phyloP scores from a whole-genome alignment of 2,888 invertebrate species.

The Drosophila vallismaia region DNA sequence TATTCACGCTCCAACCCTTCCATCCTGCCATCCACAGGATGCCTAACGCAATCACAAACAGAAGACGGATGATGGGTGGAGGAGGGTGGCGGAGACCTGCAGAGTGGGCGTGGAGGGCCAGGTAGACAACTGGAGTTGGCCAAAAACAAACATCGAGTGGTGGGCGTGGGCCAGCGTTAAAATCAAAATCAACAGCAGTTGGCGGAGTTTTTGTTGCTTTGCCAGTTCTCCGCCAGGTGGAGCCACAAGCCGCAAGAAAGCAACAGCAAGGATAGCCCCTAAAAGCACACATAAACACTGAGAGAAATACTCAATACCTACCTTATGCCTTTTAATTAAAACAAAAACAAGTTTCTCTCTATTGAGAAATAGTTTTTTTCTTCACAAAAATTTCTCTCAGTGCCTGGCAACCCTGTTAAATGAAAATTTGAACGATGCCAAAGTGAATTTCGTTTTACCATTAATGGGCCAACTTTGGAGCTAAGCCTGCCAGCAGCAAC shows the following conservation, averaged over 20 bases:
- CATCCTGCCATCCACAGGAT: neutral
- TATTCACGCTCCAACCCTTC: neutral
- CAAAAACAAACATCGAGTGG: slow-evolving; percentile 60
- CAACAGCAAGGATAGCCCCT: slow-evolving; percentile 27
- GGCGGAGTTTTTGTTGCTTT: slow-evolving; percentile 12
- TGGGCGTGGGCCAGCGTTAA: slow-evolving; percentile 42
- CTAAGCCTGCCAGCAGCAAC: slow-evolving; percentile 50
- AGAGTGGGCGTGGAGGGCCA: neutral
- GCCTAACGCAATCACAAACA: slow-evolving; percentile 62
- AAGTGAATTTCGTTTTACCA: slow-evolving; percentile 53
- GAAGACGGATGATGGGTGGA: slow-evolving; percentile 8
- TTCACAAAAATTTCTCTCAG: neutral
- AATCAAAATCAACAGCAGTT: slow-evolving; percentile 56
- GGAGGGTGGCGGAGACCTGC: neutral
- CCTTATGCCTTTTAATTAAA: too few relatives aligned
- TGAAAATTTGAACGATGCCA: slow-evolving; percentile 28
- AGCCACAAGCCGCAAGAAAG: slow-evolving; percentile 20
- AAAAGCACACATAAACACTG: slow-evolving; percentile 24
- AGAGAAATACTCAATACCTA: neutral
- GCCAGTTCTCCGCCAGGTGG: slow-evolving; percentile 10
- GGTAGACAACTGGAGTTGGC: slow-evolving; percentile 44
- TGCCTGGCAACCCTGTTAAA: slow-evolving; percentile 16
- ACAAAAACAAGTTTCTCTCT: too few relatives aligned
- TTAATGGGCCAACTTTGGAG: slow-evolving; percentile 63
- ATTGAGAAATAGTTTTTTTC: too few relatives aligned